A percentile compares a stretch with the other conserved stretches of the same genome.
These are phyloP conservation scores for Orientallactaga bullata DNA, from an alignment of 2,113 vertebrate species.

Conservation along the genomic window DNA sequence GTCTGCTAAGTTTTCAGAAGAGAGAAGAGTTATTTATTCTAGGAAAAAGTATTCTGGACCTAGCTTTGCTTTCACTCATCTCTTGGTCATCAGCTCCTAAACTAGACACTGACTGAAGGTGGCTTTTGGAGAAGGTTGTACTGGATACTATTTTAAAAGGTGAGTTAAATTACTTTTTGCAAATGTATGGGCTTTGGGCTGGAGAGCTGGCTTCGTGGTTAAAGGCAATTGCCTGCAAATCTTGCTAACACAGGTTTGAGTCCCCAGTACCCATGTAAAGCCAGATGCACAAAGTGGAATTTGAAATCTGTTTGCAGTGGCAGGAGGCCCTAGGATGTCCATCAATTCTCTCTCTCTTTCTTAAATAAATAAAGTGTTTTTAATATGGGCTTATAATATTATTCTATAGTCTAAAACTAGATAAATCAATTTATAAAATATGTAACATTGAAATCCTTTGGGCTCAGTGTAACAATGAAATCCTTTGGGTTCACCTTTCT, in stretches of 20 bases:
- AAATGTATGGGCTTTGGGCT: background rate
- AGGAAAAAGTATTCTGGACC: background rate
- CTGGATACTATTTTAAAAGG: background rate
- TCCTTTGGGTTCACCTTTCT: background rate
- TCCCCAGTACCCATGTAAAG: too few species aligned
- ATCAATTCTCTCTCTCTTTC: too few species aligned
- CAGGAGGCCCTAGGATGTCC: too few species aligned
- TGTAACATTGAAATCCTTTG: background rate
- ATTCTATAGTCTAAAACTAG: background rate
- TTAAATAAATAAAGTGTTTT: too few species aligned
- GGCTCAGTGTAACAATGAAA: background rate
- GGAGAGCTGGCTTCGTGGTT: too few species aligned
- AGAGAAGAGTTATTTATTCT: conserved; percentile 17
- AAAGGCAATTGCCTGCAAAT: too few species aligned
- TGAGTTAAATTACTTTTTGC: background rate
- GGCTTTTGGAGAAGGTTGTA: background rate
- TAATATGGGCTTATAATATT: background rate
- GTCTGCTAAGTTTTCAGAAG: background rate
- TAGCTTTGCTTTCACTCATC: background rate
- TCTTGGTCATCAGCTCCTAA: conserved; percentile 32
- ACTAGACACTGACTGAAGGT: conserved; percentile 4
- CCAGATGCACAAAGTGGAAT: too few species aligned
- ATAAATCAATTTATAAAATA: conserved; percentile 47
- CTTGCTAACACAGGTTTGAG: too few species aligned
- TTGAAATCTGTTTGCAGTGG: too few species aligned